Base-by-base conservation (phyloP, 1,140 invertebrate species). In the Diploscapter pachys region DNA sequence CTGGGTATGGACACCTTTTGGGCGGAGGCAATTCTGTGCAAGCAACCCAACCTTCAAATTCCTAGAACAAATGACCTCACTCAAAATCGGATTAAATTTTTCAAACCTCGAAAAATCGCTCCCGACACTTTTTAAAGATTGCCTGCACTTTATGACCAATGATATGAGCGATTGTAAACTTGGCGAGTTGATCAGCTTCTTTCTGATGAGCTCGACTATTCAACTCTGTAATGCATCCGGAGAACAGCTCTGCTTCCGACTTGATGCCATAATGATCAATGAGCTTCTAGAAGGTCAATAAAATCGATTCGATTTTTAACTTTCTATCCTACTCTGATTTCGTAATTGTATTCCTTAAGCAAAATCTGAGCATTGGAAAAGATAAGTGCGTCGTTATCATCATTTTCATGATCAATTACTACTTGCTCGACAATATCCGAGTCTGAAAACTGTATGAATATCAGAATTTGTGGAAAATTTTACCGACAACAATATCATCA, bases 231-330 rank as follows among this genome's bases (percentile, higher is more conserved):
- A 82, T 80, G 13, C 57, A 71, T 6, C 79, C 81, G 48, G 79
- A 69, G 31, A 83, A 61, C 6, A 82, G 70, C 54, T 81, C 76
- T 9, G 72, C 75, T 65, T 83, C 82, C 50, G 56, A 71, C 50
- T 63, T 61, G 53, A 83, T 77, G n/a, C 78, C 75, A 70, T 80
- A 81, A 4, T 51, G 59, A 6, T 73, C 68, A 63, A 83, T 63
- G 11, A 80, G 72, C 11, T 65, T 59, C 51, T 72, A 52, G 48
- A 84, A 55, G 5, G 31, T 31, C 31, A 31, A 31, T 31, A 31
- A 31, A 31, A 31, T 31, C 31, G 31, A 31, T 31, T 31, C 31
- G 31, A 31, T 31, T 31, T 0, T 31, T 69, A 54, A 4, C 6
- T 3, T 11, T 54, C 48, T n/a, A 3, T 65, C 31, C 31, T 31